Conservation (phyloP, 1,140 invertebrate species). For the Dryas iulia region DNA sequence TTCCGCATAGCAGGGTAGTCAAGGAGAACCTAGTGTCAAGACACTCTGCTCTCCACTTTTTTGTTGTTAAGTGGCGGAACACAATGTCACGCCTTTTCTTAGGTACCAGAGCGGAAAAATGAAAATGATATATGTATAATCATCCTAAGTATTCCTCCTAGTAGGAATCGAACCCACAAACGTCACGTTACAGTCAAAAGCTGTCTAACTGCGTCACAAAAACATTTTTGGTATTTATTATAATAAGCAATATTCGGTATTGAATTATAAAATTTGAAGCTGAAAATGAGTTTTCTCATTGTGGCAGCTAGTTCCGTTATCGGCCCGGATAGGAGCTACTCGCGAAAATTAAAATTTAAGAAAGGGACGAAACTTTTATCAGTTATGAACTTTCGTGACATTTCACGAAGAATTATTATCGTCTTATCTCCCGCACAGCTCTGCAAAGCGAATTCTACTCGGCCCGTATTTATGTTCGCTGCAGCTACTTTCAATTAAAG, state of each 20-base stretch:
- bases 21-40: no score
- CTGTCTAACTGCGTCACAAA: no score
- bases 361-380: slow-evolving; percentile 76
- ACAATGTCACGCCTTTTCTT: no score
- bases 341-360: slow-evolving; percentile 72
- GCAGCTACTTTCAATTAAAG: slow-evolving; percentile 68
- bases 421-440: slow-evolving; percentile 62
- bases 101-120: no score
- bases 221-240: not conserved
- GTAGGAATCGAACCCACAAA: no score
- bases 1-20: no score
- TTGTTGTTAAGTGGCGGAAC: no score
- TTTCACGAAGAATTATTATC: slow-evolving; percentile 75
- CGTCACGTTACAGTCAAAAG: no score
- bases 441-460: slow-evolving; percentile 58
- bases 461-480: slow-evolving; percentile 52
- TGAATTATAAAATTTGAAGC: not conserved
- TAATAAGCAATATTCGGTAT: not conserved
- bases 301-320: slow-evolving; percentile 41
- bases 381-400: slow-evolving; percentile 77
- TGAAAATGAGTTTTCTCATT: slow-evolving; percentile 16
- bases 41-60: no score
- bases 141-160: no score
- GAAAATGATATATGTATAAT: no score
- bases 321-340: slow-evolving; percentile 17